phyloP scores from a whole-genome alignment of 2,888 invertebrate genomes.

The Drosophila merina region DNA sequence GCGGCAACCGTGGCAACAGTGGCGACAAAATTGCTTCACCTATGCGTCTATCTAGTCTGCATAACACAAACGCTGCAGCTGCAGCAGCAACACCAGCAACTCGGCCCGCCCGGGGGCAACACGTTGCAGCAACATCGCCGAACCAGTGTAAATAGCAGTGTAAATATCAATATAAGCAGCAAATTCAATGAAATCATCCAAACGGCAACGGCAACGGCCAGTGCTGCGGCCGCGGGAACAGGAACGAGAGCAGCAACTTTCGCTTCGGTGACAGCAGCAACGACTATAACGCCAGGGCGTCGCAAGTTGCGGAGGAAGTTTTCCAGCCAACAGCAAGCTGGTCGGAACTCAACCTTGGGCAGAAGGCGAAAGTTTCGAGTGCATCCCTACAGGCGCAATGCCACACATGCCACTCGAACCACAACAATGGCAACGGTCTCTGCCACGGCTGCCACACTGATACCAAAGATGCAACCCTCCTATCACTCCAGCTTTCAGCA shows the following conservation, averaged over 20 bases:
- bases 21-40: conserved; percentile 60
- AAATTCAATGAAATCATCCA: conserved; percentile 78
- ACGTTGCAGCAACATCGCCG: conserved; percentile 65
- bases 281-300: conserved; percentile 53
- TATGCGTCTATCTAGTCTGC: conserved; percentile 69
- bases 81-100: conserved; percentile 45
- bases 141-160: conserved; percentile 77
- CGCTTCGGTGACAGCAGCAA: conserved; percentile 41
- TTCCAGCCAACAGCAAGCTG: conserved; percentile 29
- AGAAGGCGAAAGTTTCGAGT: conserved; percentile 67
- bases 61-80: conserved; percentile 62
- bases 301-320: conserved; percentile 77
- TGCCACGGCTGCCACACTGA: conserved; percentile 47
- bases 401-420: conserved; percentile 73
- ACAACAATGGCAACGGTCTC: conserved; percentile 58
- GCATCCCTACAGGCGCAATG: conserved; percentile 67
- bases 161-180: conserved; percentile 74
- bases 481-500: conserved; percentile 60
- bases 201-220: conserved; percentile 56
- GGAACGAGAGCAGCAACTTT: conserved; percentile 40
- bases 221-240: conserved; percentile 38
- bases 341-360: conserved; percentile 49
- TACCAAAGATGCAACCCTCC: conserved; percentile 65
- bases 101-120: conserved; percentile 52
- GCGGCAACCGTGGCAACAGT: conserved; percentile 25